Evolutionary conservation across 2,797 vertebrate species (phyloP).

Genomic region (Danio tinwini): DNA sequence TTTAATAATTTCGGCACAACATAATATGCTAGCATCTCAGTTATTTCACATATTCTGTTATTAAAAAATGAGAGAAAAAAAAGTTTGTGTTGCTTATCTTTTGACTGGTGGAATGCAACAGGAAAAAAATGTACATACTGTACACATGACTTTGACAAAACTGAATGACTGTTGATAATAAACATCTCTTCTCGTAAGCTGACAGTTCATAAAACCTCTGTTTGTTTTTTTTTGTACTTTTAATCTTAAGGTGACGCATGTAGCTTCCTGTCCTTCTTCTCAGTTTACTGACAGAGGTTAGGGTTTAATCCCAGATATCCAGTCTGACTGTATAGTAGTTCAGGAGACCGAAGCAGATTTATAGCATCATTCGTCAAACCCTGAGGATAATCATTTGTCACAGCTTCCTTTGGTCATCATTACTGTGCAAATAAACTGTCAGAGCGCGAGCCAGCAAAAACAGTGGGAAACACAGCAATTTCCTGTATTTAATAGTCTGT

Average conservation of each 20-base stretch:
- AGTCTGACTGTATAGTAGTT: conserved; percentile 12
- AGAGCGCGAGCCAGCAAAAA: conserved; percentile 39
- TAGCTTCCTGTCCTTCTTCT: conserved; percentile 13
- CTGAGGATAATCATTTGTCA: conserved; percentile 33
- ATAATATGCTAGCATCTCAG: not conserved
- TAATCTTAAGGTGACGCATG: not conserved
- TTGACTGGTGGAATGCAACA: not conserved
- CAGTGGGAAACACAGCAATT: conserved; percentile 16
- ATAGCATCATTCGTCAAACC: conserved; percentile 37
- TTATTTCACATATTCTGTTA: not conserved
- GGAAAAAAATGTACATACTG: no score
- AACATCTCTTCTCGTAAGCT: conserved; percentile 68
- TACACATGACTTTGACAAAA: not conserved
- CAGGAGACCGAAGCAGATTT: not conserved
- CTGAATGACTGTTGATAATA: conserved; percentile 57
- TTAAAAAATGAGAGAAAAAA: not conserved
- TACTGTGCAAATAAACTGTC: conserved; percentile 1
- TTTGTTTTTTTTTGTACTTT: not conserved
- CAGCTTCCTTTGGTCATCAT: conserved; percentile 30
- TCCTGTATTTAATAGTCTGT: conserved; percentile 37
- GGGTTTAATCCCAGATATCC: conserved; percentile 26
- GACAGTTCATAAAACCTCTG: conserved; percentile 20
- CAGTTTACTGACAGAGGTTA: conserved; percentile 23
- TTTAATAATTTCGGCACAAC: not conserved
- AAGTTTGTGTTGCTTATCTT: not conserved